These are phyloP conservation scores for Theretra japonica DNA, from an alignment of 2,888 invertebrate genomes.

Conservation along the genomic window DNA sequence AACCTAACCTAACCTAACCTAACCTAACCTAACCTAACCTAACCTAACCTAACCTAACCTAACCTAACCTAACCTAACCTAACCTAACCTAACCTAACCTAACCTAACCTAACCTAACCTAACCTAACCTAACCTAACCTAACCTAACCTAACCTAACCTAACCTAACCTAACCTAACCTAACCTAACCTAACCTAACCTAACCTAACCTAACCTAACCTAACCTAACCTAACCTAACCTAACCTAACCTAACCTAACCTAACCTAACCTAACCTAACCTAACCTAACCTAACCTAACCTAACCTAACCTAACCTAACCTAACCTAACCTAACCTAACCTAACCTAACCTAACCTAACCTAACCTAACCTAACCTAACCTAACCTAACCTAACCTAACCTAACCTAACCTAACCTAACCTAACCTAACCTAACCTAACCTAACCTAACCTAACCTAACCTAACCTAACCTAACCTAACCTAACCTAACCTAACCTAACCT, in stretches of 20 bases:
- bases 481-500: conserved; percentile 34
- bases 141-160: conserved; percentile 33
- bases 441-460: conserved; percentile 33
- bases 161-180: conserved; percentile 33
- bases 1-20: conserved; percentile 33
- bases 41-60: conserved; percentile 33
- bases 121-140: conserved; percentile 33
- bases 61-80: conserved; percentile 33
- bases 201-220: conserved; percentile 33
- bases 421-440: conserved; percentile 34
- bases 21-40: conserved; percentile 33
- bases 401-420: conserved; percentile 33
- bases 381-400: conserved; percentile 33
- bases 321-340: conserved; percentile 33
- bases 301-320: conserved; percentile 33
- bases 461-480: conserved; percentile 34
- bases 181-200: conserved; percentile 33
- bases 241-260: conserved; percentile 33
- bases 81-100: conserved; percentile 33
- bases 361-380: conserved; percentile 33
- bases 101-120: conserved; percentile 33
- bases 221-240: conserved; percentile 33
- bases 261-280: conserved; percentile 33
- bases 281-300: conserved; percentile 33
- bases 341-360: conserved; percentile 33